Evolutionary conservation across 1,140 invertebrate species (phyloP).

Genomic region (Panagrolaimus sp.): DNA sequence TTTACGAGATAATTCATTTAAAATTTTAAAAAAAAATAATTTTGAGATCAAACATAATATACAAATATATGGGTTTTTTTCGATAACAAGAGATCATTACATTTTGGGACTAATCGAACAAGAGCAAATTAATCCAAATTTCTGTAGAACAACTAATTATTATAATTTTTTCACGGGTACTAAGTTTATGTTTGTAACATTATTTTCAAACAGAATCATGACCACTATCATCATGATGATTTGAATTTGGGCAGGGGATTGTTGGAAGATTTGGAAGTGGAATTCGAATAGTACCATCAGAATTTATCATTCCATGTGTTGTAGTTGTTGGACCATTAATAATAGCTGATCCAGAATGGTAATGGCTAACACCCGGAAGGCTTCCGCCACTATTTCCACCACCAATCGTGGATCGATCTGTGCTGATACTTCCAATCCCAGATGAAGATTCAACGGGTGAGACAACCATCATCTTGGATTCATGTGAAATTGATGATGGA

Average conservation of each 20-base stretch:
- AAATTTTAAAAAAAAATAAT: too few relatives aligned
- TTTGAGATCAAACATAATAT: too few relatives aligned
- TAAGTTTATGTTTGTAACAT: too few relatives aligned
- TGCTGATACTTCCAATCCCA: neutral
- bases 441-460: conserved; percentile 10
- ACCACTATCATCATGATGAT: conserved; percentile 1
- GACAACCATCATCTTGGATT: neutral
- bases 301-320: conserved; percentile 5
- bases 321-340: neutral
- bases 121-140: too few relatives aligned
- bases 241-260: too few relatives aligned
- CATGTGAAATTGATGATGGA: neutral
- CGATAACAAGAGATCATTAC: too few relatives aligned
- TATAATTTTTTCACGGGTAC: too few relatives aligned
- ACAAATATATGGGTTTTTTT: too few relatives aligned
- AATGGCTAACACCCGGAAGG: conserved; percentile 3
- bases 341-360: neutral
- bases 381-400: neutral
- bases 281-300: neutral
- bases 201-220: neutral
- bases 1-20: too few relatives aligned
- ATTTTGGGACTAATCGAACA: too few relatives aligned
- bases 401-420: neutral
- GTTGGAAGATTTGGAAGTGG: neutral
- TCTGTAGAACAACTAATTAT: too few relatives aligned